Conservation (phyloP, 2,888 invertebrate genomes). For the Eupeodes latifasciatus region DNA sequence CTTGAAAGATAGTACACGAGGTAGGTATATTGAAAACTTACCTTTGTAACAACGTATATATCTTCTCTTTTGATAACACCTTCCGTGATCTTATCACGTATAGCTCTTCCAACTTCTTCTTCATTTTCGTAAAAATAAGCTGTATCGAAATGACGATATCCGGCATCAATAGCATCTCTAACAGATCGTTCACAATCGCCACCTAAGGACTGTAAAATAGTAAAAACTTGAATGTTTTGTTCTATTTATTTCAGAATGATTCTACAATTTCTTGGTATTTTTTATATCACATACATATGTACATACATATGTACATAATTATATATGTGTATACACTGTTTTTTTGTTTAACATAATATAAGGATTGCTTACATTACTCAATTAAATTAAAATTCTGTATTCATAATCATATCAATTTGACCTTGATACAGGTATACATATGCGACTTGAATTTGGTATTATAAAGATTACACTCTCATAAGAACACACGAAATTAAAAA, state of each 20-base stretch:
- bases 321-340: too few species aligned
- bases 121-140: conserved; percentile 85
- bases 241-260: too few species aligned
- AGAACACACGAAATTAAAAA: too few species aligned
- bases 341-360: too few species aligned
- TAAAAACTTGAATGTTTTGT: too few species aligned
- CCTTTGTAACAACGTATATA: conserved; percentile 82
- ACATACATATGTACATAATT: too few species aligned
- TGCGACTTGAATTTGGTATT: neutral
- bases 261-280: too few species aligned
- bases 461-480: neutral
- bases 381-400: neutral
- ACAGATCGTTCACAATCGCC: conserved; percentile 82
- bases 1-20: too few species aligned
- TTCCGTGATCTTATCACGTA: conserved; percentile 83
- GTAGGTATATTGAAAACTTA: conserved; percentile 55
- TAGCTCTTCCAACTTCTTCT: conserved; percentile 84
- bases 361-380: neutral
- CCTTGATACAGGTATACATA: neutral
- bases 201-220: conserved; percentile 79
- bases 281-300: too few species aligned
- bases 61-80: conserved; percentile 84
- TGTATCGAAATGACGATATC: conserved; percentile 86
- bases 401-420: conserved; percentile 18
- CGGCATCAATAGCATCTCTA: conserved; percentile 85